Conservation (phyloP, 2,113 vertebrate genomes). For the Hippoglossus stenolepis region DNA sequence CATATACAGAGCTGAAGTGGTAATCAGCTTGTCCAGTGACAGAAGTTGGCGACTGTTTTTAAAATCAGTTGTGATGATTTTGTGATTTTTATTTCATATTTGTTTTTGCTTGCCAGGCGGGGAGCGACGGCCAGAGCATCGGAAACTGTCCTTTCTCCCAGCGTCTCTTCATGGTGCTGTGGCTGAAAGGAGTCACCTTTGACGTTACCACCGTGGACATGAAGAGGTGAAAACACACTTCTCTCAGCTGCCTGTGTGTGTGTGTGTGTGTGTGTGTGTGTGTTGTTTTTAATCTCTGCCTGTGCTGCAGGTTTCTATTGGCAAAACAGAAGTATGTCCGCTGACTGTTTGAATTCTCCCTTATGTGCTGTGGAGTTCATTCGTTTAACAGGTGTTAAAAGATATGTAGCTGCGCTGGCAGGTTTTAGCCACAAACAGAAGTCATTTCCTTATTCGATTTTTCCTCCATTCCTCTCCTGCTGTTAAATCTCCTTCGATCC, state of each 20-base stretch:
- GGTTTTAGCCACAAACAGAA: not conserved
- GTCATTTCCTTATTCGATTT: not conserved
- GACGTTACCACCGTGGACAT: conserved; percentile 94
- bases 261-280: conserved; percentile 1
- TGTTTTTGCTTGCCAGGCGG: conserved; percentile 81
- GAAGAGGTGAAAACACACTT: conserved; percentile 82
- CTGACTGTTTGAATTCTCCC: not conserved
- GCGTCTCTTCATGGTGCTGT: conserved; percentile 93
- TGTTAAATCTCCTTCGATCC: not conserved
- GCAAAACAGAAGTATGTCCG: not conserved
- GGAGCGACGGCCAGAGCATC: conserved; percentile 91
- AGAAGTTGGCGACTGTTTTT: not conserved
- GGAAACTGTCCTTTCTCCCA: conserved; percentile 96
- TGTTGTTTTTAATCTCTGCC: not conserved
- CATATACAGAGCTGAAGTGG: not conserved
- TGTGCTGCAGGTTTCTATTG: conserved; percentile 10
- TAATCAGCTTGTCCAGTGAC: not conserved
- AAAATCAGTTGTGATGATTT: not conserved
- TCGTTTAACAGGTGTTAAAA: not conserved
- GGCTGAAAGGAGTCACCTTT: conserved; percentile 93
- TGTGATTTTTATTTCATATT: not conserved
- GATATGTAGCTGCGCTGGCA: not conserved
- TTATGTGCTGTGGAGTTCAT: conserved; percentile 2
- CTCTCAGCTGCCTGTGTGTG: not conserved
- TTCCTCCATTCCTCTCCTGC: not conserved